phyloP scores from a whole-genome alignment of 2,797 vertebrate genomes.

The Scyliorhinus canicula region DNA sequence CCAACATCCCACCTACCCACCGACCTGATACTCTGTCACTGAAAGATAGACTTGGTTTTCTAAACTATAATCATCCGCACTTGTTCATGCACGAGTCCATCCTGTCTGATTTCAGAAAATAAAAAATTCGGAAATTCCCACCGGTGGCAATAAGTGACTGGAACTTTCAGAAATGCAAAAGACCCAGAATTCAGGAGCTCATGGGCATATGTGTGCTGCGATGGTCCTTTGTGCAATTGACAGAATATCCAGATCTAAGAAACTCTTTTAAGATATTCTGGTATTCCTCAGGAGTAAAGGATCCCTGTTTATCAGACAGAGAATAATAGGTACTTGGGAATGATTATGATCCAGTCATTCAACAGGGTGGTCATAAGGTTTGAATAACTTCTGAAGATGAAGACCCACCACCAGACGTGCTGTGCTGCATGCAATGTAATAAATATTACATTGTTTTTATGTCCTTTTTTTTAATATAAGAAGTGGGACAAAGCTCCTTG shows the following conservation, averaged over 20 bases:
- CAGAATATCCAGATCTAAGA: slow-evolving; percentile 4
- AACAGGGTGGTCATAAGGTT: not conserved
- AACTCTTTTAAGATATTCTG: not conserved
- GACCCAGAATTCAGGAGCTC: slow-evolving; percentile 7
- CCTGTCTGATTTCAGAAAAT: slow-evolving; percentile 3
- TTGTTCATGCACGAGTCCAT: not conserved
- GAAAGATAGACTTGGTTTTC: not conserved
- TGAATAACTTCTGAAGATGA: not conserved
- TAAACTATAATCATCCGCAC: not conserved
- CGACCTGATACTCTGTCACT: not conserved
- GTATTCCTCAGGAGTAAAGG: slow-evolving; percentile 4
- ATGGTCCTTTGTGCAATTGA: slow-evolving; percentile 2
- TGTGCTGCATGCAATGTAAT: not conserved
- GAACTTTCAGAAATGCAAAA: slow-evolving; percentile 14
- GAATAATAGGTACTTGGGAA: not conserved
- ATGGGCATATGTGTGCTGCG: not conserved
- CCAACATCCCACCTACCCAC: not conserved
- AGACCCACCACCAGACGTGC: not conserved
- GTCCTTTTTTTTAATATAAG: too few relatives aligned
- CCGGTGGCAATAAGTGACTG: not conserved
- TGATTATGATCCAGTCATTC: not conserved
- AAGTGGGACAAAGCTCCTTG: not conserved
- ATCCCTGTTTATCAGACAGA: not conserved
- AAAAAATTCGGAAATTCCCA: not conserved
- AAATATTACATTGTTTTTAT: not conserved